Percentiles rank a stretch among this genome's conserved stretches.
These are phyloP conservation scores for Ciconia nigra DNA, from an alignment of 2,797 vertebrate genomes.

Conservation along the genomic window DNA sequence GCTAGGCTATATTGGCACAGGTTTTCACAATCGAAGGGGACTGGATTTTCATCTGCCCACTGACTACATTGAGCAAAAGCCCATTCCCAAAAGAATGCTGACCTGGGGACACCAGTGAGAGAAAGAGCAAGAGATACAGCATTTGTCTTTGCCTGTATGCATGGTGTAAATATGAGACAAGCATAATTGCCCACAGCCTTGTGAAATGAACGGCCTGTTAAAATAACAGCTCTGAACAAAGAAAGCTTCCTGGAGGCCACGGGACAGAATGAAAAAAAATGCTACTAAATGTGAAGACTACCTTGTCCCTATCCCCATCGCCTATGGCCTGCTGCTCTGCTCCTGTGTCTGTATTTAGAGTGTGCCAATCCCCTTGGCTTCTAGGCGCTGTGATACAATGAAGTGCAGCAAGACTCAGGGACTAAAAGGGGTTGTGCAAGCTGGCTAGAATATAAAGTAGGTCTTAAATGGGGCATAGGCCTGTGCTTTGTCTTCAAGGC, in stretches of 20 bases:
- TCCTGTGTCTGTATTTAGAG: neutral
- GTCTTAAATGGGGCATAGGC: constrained; percentile 32
- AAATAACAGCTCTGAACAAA: neutral
- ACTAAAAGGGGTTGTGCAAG: neutral
- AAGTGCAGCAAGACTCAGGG: neutral
- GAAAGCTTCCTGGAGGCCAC: neutral
- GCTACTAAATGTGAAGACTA: neutral
- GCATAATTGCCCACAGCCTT: neutral
- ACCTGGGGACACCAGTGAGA: neutral
- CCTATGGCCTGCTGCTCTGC: neutral
- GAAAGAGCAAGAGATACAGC: neutral
- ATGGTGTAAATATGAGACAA: neutral
- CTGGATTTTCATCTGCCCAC: neutral
- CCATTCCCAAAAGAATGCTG: neutral
- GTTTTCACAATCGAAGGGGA: neutral
- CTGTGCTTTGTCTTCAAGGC: constrained; percentile 9
- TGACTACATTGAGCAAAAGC: neutral
- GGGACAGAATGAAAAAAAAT: neutral
- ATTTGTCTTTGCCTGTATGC: neutral
- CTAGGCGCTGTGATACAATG: accelerated
- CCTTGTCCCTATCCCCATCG: neutral
- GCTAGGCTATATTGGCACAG: neutral
- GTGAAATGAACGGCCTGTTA: neutral
- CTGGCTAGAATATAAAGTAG: constrained; percentile 47
- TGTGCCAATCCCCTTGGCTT: neutral